Evolutionary conservation across 37 sponge, comb jelly and placozoan genomes (phyloP).

Genomic region (Cladorhizidae sp.): DNA sequence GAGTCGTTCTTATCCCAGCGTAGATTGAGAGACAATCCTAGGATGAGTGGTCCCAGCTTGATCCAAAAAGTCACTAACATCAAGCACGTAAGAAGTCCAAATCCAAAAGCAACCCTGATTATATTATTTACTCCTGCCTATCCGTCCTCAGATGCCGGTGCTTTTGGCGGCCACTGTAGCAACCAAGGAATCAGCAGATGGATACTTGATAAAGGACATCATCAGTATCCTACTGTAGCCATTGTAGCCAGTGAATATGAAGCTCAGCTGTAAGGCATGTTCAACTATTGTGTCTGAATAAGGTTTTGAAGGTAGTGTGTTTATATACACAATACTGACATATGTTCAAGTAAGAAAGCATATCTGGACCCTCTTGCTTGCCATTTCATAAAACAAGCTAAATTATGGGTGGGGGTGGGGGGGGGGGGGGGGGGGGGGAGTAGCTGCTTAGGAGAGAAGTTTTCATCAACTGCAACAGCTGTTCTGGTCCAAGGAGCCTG

Average conservation of each 20-base stretch:
- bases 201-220: conserved; percentile 72
- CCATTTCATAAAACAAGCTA: too few species aligned
- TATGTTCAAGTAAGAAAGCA: too few species aligned
- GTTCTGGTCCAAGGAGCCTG: too few species aligned
- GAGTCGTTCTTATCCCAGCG: neutral
- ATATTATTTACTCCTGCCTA: neutral
- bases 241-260: neutral
- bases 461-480: too few species aligned
- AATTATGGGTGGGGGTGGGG: too few species aligned
- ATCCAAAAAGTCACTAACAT: conserved; percentile 61
- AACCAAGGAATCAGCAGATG: conserved; percentile 70
- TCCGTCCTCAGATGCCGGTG: conserved; percentile 68
- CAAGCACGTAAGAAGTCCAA: conserved; percentile 55
- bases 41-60: conserved; percentile 33
- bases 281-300: too few species aligned
- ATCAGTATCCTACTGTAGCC: conserved; percentile 71
- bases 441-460: too few species aligned
- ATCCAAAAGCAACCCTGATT: neutral
- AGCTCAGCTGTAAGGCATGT: neutral
- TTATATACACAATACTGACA: too few species aligned
- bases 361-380: too few species aligned
- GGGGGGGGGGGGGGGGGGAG: too few species aligned
- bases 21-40: neutral
- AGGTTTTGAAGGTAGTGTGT: too few species aligned
- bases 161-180: conserved; percentile 78